These are phyloP conservation scores for Amblyraja radiata DNA, from an alignment of 2,797 vertebrate genomes.

Conservation along the genomic window DNA sequence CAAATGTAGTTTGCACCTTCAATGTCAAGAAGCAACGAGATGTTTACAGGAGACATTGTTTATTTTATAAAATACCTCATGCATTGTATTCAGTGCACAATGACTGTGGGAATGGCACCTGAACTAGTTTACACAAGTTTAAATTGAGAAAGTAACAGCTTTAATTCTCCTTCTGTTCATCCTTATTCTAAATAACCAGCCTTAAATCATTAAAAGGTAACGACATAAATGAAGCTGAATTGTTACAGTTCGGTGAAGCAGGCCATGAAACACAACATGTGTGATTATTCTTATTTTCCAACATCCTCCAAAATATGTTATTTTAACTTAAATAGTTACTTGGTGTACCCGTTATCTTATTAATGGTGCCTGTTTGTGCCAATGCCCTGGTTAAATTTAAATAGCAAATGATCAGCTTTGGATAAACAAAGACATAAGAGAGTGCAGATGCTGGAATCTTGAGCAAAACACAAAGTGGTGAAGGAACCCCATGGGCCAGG, in stretches of 20 bases:
- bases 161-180: not conserved
- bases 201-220: not conserved
- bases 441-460: too few species aligned
- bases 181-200: not conserved
- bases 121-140: not conserved
- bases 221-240: not conserved
- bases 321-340: conserved; percentile 16
- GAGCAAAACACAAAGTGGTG: too few species aligned
- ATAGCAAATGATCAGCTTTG: not conserved
- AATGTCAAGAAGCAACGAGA: not conserved
- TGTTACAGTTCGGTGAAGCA: not conserved
- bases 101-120: not conserved
- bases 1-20: not conserved
- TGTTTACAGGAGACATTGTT: not conserved
- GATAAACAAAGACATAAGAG: too few species aligned
- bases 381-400: not conserved
- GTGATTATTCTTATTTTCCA: not conserved
- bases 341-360: conserved; percentile 4
- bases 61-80: not conserved
- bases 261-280: not conserved
- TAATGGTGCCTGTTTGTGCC: not conserved
- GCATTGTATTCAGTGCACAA: not conserved
- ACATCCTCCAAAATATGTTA: not conserved
- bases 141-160: not conserved
- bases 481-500: too few species aligned